phyloP scores from a whole-genome alignment of 2,113 vertebrate species.

The Himantopus leucocephalus region DNA sequence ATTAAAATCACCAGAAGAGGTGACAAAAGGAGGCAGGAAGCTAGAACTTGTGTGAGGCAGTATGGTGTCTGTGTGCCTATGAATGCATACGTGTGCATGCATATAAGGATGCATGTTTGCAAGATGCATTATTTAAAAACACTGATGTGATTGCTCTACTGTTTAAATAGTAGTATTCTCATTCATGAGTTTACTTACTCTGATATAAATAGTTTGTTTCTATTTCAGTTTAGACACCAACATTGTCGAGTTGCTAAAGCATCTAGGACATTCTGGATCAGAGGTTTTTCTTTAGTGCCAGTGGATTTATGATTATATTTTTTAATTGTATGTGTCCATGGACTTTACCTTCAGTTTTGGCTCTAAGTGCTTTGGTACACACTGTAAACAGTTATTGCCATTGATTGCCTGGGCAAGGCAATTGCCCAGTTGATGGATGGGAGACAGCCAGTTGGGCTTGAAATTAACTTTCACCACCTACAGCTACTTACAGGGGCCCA shows the following conservation, averaged over 20 bases:
- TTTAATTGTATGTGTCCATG: neutral
- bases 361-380: neutral
- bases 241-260: neutral
- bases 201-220: neutral
- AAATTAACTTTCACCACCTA: neutral
- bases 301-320: neutral
- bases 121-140: neutral
- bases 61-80: neutral
- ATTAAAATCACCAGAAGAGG: rapidly evolving
- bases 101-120: neutral
- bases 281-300: neutral
- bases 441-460: neutral
- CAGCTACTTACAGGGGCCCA: neutral
- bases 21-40: neutral
- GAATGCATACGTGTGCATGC: neutral
- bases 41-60: neutral
- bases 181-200: neutral
- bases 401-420: neutral
- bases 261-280: neutral
- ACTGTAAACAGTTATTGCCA: neutral
- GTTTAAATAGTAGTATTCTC: neutral
- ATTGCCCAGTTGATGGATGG: neutral
- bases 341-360: neutral
- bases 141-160: neutral
- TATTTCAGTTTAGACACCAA: neutral